Evolutionary conservation across 1,140 invertebrate species (phyloP), one percentile per base, ranked within the genome.

Genomic region (Olivierus martensii): DNA sequence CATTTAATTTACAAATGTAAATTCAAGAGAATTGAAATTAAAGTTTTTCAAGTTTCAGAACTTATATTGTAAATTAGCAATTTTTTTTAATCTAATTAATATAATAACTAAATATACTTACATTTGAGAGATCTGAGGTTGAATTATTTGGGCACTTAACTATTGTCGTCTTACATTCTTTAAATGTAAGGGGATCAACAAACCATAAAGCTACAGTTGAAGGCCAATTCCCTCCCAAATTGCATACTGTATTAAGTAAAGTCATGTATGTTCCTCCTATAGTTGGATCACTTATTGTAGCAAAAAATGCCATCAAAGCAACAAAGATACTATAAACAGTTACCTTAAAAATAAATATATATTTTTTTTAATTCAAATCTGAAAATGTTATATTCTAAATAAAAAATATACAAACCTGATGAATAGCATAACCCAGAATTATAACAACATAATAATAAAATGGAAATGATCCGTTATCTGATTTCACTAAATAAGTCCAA

Each of bases 231-330:
- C 89, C 90, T 22, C 95, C 96, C 28, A 99, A 73, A 75, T 99
- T 99, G 34, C 81, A 81, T 9, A 99, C 70, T 0, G 96, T 99
- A 66, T 99, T 99, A 2, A 99, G 75, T 42, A 99, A 74, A 1
- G 96, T 99, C 96, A 99, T 99, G 67, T 99, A 99, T 0, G 95
- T 99, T 19, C 95, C 96, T 17, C 96, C 96, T 7, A 98, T 88
- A 2, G 78, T 71, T 1, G 90, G 88, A 70, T 97, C 93, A 61
- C 88, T 92, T 19, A 97, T 79, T 62, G 74, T 73, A 14, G 77
- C 86, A 68, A 85, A 84, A 67, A 91, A 90, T 47, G 77, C 81
- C 85, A 86, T 90, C 51, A 73, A 67, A n/a, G 81, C 75, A 3
- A 89, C 83, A 71, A 84, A 87, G 78, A 87, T 86, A 56, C 79